phyloP scores from a whole-genome alignment of 2,888 invertebrate genomes.

The Periphyllus acericola region DNA sequence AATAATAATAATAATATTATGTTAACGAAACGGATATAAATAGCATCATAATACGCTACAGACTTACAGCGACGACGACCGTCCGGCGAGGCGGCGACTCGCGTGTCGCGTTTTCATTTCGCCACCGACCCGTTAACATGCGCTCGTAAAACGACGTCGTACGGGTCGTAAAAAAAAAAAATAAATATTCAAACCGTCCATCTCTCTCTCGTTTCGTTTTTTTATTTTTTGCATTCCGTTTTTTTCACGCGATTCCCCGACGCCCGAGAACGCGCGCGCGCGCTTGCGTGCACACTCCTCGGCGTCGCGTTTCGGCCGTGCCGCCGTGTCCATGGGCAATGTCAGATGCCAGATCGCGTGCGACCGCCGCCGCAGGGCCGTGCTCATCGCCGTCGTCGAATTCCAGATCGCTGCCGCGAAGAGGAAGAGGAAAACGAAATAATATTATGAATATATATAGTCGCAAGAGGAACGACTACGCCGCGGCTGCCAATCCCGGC shows the following conservation, averaged over 20 bases:
- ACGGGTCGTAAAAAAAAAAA: not conserved
- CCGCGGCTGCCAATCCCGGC: conserved; percentile 28
- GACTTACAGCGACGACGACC: too few species aligned
- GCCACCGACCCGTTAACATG: not conserved
- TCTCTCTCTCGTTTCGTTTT: not conserved
- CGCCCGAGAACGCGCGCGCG: not conserved
- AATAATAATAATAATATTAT: not conserved
- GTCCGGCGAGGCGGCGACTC: not conserved
- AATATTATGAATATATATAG: conserved; percentile 40
- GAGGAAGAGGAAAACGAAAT: conserved; percentile 47
- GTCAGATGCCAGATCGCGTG: conserved; percentile 42
- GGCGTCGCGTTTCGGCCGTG: not conserved
- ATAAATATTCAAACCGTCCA: not conserved
- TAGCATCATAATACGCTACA: not conserved
- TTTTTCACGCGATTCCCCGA: not conserved
- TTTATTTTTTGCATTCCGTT: not conserved
- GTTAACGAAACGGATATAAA: not conserved
- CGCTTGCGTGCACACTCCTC: too few species aligned
- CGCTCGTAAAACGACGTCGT: conserved; percentile 11
- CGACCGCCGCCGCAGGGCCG: conserved; percentile 26
- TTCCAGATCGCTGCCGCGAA: conserved; percentile 18
- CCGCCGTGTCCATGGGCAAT: conserved; percentile 3
- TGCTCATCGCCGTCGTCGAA: not conserved
- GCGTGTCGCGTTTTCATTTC: not conserved
- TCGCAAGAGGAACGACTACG: not conserved